A percentile compares a stretch with the other conserved stretches of the same genome.
These are phyloP conservation scores for Odontesthes bonariensis DNA, from an alignment of 2,113 vertebrate species.

Conservation along the genomic window DNA sequence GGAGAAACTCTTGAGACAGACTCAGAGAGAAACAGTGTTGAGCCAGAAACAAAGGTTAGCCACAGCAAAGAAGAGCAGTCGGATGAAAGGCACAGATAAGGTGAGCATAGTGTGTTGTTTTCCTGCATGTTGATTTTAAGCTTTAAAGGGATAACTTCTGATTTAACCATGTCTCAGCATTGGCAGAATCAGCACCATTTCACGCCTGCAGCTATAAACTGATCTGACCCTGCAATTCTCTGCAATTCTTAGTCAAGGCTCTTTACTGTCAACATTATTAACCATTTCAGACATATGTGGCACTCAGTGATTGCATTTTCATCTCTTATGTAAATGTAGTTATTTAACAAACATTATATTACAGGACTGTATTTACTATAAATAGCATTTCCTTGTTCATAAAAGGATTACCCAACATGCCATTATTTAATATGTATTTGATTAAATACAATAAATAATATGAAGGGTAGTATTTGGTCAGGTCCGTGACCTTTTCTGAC, in stretches of 20 bases:
- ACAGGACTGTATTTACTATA: background rate
- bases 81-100: conserved; percentile 72
- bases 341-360: conserved; percentile 2
- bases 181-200: conserved; percentile 51
- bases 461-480: background rate
- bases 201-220: conserved; percentile 58
- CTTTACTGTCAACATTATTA: conserved; percentile 40
- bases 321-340: conserved; percentile 12
- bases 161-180: conserved; percentile 39
- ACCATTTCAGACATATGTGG: conserved; percentile 31
- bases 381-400: conserved; percentile 17
- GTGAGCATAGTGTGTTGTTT: conserved; percentile 65
- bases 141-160: conserved; percentile 47
- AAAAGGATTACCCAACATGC: conserved; percentile 35
- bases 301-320: conserved; percentile 4
- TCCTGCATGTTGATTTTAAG: conserved; percentile 20
- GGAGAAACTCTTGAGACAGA: conserved; percentile 78
- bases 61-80: conserved; percentile 64
- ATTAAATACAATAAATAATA: background rate
- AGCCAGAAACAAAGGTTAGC: conserved; percentile 79
- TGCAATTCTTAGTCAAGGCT: conserved; percentile 17
- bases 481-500: background rate
- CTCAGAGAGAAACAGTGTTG: conserved; percentile 78
- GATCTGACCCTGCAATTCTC: conserved; percentile 33
- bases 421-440: conserved; percentile 42